Base-by-base conservation (phyloP, 1,140 invertebrate genomes). In the Drosophila tsacasi region DNA sequence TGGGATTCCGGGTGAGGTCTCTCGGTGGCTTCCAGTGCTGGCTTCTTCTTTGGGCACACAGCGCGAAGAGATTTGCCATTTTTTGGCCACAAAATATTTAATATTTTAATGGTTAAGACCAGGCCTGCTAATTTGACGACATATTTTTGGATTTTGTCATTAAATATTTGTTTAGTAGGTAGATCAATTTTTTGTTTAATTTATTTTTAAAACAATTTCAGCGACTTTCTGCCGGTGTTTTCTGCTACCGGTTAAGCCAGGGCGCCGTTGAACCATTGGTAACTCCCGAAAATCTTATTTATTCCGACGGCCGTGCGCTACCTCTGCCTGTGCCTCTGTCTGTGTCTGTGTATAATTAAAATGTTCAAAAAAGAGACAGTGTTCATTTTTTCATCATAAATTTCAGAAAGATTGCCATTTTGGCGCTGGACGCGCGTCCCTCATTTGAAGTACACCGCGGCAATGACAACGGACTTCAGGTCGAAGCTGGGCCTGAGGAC, bases 351-450 rank as follows among this genome's bases (percentile, higher is more conserved):
- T 89, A 90, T 89, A 90, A 89, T 89, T 89, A 90, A 89, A 89
- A 89, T 89, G 85, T 89, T 89, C 64, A 76, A 89, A 89, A 89
- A 89, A 89, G 85, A 81, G 85, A 89, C 85, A 89, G 85, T 89
- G 75, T 90, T 89, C 85, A 89, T 89, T 89, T 89, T 89, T 89
- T 90, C 85, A 89, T 89, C 85, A 89, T 89, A 89, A 89, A 89
- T 89, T 89, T 89, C 78, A 79, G 76, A 89, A 89, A 90, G 82
- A 90, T 90, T 91, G 81, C 81, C 83, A 89, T 89, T 89, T 85
- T 78, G 73, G 66, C 80, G 75, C 62, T 78, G 80, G 54, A 78
- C 81, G 80, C 84, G 79, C 84, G 57, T 80, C 72, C 73, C 71
- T 61, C 78, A 89, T 90, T 89, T 89, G 85, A 89, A 85, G 86